phyloP scores from a whole-genome alignment of 2,113 vertebrate species.

The Ramphastos sulfuratus region DNA sequence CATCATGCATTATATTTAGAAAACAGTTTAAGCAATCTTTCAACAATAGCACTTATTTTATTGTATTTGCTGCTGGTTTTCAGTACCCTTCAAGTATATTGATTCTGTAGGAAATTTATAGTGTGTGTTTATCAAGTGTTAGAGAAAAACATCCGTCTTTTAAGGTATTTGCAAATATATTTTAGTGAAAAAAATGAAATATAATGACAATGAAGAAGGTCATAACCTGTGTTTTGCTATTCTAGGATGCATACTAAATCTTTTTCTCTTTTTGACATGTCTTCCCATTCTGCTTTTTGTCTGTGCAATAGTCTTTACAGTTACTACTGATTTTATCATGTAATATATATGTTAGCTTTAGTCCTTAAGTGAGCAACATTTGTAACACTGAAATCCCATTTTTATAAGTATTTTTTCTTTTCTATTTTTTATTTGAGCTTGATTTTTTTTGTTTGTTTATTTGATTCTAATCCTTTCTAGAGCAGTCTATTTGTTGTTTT shows the following conservation, averaged over 20 bases:
- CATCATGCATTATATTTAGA: neutral
- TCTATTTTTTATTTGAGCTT: neutral
- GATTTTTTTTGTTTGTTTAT: neutral
- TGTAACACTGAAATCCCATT: neutral
- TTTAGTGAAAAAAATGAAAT: conserved; percentile 31
- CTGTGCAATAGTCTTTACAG: neutral
- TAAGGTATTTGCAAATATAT: neutral
- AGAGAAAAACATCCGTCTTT: neutral
- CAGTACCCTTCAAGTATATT: neutral
- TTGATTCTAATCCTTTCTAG: neutral
- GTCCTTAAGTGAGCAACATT: neutral
- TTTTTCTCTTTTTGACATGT: neutral
- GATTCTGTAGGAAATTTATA: conserved; percentile 42
- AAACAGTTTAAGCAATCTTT: neutral
- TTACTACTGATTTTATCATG: neutral
- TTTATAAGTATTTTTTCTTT: neutral
- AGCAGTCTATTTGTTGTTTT: neutral
- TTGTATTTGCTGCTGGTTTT: conserved; percentile 5
- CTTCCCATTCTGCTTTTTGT: neutral
- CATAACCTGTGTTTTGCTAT: neutral
- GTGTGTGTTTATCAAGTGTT: neutral
- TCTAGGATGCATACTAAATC: neutral
- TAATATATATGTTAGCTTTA: neutral
- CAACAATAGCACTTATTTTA: neutral
- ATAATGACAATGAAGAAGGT: neutral